Evolutionary conservation across 2,113 vertebrate genomes (phyloP), one percentile per base, ranked within the genome.

Genomic region (Embiotoca jacksoni): DNA sequence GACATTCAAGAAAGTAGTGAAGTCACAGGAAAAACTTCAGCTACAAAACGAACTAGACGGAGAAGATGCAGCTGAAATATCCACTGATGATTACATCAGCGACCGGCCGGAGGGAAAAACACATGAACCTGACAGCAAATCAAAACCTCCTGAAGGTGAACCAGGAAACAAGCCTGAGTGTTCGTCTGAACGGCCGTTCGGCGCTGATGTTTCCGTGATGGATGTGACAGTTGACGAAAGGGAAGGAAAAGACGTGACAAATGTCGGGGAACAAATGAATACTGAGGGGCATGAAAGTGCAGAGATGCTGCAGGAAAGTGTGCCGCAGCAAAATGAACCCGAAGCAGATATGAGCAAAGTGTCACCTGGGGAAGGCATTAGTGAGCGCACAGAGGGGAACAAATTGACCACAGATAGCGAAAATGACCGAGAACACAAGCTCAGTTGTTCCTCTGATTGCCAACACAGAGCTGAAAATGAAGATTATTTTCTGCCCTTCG

Each of bases 381-480:
- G 59, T 46, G 76, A 70, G 39, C 46, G 39, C 32, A 44, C 35
- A 6, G 67, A 82, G 14, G 41, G 3, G 9, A 68, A 39, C 58
- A 62, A 32, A 44, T 47, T 72, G 47, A 54, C 32, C 5, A 11
- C 3, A 4, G 39, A 23, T 53, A 11, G 57, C 16, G 63, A 65
- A 81, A 32, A 59, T 4, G 53, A 74, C 50, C 44, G 36, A 54
- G 47, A 30, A 36, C 47, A 36, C n/a, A 15, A 57, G 36, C 73
- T 70, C 47, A 23, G 36, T 14, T 67, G 11, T 53, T 59, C 56
- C 8, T 39, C 67, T 54, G 72, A 61, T 44, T 33, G 3, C 35
- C 75, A 35, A 52, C 49, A 68, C 54, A 59, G n/a, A 53, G 54
- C 62, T 1, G 82, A 60, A 68, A 70, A 31, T 14, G 53, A 80